Percentiles rank a stretch among this genome's conserved stretches.
phyloP scores from a whole-genome alignment of 2,888 invertebrate species.

The Cephus nigrinus region DNA sequence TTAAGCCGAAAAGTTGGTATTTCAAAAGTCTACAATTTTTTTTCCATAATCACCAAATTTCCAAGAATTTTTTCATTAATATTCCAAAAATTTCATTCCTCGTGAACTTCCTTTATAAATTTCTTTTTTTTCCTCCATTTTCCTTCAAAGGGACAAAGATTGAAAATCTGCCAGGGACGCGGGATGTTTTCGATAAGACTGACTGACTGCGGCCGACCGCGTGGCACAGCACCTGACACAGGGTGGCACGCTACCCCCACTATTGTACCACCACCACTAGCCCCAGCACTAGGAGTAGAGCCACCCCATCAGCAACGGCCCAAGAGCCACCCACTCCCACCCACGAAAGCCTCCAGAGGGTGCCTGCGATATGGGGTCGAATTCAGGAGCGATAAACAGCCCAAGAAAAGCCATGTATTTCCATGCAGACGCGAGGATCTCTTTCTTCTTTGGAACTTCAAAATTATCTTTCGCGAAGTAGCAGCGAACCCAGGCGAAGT shows the following conservation, averaged over 20 bases:
- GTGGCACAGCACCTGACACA: constrained; percentile 56
- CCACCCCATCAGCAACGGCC: background rate
- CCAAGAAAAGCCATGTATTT: background rate
- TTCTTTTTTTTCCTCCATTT: background rate
- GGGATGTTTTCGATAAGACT: constrained; percentile 52
- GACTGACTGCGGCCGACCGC: constrained; percentile 50
- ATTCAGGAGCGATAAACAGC: background rate
- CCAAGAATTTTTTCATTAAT: background rate
- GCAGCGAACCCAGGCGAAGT: background rate
- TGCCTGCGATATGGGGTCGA: background rate
- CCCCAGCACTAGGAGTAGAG: background rate
- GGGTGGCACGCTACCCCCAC: constrained; percentile 53
- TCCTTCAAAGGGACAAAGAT: background rate
- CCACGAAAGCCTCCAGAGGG: background rate
- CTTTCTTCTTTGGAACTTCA: background rate
- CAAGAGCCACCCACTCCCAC: background rate
- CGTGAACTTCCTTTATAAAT: background rate
- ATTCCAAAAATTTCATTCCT: background rate
- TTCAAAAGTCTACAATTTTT: background rate
- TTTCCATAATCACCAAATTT: background rate
- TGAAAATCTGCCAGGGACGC: constrained; percentile 27
- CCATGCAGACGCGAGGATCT: background rate
- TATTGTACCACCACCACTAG: constrained; percentile 1
- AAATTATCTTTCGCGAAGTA: background rate
- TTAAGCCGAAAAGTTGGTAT: background rate